Base-by-base conservation (phyloP, 2,113 vertebrate genomes). In the Hoplias malabaricus region DNA sequence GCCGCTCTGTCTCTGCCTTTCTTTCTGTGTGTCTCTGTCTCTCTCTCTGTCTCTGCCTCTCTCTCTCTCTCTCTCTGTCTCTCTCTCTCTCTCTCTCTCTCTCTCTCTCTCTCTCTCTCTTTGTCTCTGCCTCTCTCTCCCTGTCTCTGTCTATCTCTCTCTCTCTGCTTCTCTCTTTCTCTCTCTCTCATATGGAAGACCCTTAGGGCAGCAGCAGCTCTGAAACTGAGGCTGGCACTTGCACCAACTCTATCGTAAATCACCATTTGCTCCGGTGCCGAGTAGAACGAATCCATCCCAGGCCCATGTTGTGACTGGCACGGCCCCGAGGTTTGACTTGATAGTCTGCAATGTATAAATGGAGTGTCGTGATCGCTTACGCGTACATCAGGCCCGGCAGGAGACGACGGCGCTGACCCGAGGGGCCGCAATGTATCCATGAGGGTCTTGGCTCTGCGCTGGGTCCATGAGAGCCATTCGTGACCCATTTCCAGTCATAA, bases 271-370 rank as follows among this genome's bases (percentile, higher is more conserved):
- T 66, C 53, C 29, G 48, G 50, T n/a, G 57, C 71, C 43, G 57
- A 34, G 54, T 66, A 65, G 71, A 27, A 38, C 57, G 42, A 75
- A 78, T 82, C 80, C 69, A 65, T 82, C 80, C 54, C 11, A 46
- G 23, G 50, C 54, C 31, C 38, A 38, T 80, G 78, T 74, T 80
- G 54, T 80, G 78, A 68, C 78, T 74, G 63, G 65, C 62, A 68
- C 23, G 3, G 72, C 33, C 19, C 23, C 21, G 42, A 2, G 73
- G 75, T 80, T 80, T 61, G 78, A 75, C 78, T 69, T 69, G 66
- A 75, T 62, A 63, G 56, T 12, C 29, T 53, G 43, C 23, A 42
- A 63, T 69, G 78, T 69, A 63, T 75, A 75, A 68, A 70, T 75
- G 56, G 73, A 53, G 73, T 40, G 73, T 75, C 79, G 68, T 67